phyloP scores from a whole-genome alignment of 2,888 invertebrate species.

The Harpalus rubripes region DNA sequence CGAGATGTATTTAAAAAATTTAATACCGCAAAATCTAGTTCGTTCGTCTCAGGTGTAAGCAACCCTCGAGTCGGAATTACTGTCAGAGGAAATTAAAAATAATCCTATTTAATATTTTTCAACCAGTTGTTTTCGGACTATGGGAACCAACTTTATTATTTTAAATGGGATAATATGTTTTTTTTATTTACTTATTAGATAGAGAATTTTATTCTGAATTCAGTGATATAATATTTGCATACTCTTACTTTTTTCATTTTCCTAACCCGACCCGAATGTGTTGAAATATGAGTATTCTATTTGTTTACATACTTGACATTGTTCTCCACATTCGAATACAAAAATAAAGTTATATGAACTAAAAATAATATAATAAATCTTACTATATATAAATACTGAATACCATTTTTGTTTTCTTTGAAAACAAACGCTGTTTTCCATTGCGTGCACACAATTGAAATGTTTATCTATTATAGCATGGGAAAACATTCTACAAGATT shows the following conservation, averaged over 20 bases:
- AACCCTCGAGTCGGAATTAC: too few species aligned
- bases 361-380: not conserved
- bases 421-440: conserved; percentile 11
- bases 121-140: too few species aligned
- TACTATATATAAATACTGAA: not conserved
- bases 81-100: too few species aligned
- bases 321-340: not conserved
- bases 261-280: not conserved
- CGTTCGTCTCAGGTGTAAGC: too few species aligned
- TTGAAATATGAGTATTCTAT: not conserved
- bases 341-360: not conserved
- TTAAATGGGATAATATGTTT: too few species aligned
- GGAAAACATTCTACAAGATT: conserved; percentile 42
- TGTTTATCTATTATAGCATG: conserved; percentile 43
- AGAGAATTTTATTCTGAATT: too few species aligned
- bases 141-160: too few species aligned
- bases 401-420: conserved; percentile 14
- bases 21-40: too few species aligned
- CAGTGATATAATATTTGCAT: too few species aligned
- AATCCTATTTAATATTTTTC: too few species aligned
- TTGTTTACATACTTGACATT: conserved; percentile 3
- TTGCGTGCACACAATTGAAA: conserved; percentile 38
- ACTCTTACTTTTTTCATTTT: not conserved
- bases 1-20: too few species aligned
- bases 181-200: too few species aligned